phyloP scores from a whole-genome alignment of 2,113 vertebrate genomes.

The Mastomys natalensis region DNA sequence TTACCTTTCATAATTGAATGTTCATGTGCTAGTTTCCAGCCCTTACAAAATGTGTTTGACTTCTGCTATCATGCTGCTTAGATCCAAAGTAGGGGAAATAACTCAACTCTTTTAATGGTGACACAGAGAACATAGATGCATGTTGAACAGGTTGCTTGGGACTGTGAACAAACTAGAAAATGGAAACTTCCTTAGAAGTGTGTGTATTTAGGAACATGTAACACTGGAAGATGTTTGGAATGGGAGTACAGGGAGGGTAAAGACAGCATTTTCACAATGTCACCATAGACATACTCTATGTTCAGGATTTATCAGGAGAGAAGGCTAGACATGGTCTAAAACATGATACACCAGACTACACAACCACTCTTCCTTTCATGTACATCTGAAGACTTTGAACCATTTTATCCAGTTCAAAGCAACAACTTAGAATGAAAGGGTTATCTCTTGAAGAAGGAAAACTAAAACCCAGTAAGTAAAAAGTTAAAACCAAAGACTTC shows the following conservation, averaged over 20 bases:
- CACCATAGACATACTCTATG: neutral
- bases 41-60: neutral
- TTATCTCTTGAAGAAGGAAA: neutral
- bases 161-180: neutral
- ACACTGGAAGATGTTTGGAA: neutral
- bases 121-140: neutral
- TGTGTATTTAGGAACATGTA: neutral
- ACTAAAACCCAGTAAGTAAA: neutral
- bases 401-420: neutral
- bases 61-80: neutral
- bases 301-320: neutral
- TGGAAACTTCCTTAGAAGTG: neutral
- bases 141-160: neutral
- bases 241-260: neutral
- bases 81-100: neutral
- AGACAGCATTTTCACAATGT: neutral
- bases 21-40: neutral
- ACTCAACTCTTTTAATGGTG: neutral
- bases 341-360: neutral
- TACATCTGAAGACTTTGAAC: neutral
- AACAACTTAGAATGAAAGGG: constrained; percentile 8
- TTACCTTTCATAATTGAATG: neutral
- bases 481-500: constrained; percentile 22
- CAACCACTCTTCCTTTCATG: neutral
- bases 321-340: neutral